Conservation (phyloP, 2,797 vertebrate genomes). For the Acestrorhynchus altus region DNA sequence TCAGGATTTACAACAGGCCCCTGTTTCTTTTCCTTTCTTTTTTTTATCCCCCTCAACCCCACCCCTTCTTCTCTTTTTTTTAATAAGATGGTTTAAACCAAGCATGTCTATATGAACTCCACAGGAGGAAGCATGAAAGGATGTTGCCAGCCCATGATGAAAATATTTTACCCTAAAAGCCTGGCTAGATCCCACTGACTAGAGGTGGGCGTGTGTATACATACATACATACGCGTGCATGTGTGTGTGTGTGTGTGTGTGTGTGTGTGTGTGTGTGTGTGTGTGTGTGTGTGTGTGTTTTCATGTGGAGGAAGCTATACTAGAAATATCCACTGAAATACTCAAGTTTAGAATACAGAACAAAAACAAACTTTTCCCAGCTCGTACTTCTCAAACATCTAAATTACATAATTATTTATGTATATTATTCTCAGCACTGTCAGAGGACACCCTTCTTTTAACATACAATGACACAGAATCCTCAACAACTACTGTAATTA, state of each 20-base stretch:
- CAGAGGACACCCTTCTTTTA: no score
- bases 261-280: no score
- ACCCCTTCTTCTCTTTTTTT: constrained; percentile 80
- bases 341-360: no score
- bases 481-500: no score
- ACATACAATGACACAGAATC: no score
- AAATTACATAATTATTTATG: no score
- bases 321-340: no score
- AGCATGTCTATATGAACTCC: constrained; percentile 97
- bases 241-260: not conserved
- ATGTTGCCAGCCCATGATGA: constrained; percentile 79
- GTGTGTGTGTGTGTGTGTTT: no score
- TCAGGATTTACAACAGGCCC: constrained; percentile 93
- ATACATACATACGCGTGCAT: constrained; percentile 3
- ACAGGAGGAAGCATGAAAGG: constrained; percentile 92
- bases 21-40: constrained; percentile 67
- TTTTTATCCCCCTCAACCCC: constrained; percentile 1
- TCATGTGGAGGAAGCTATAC: no score
- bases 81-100: constrained; percentile 99
- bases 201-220: constrained; percentile 11
- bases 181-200: constrained; percentile 77
- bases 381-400: not conserved
- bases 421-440: no score
- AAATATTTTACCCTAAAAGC: constrained; percentile 95
- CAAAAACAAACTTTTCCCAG: not conserved